Conservation (phyloP, 2,888 invertebrate species). For the Trichopoda pennipes region DNA sequence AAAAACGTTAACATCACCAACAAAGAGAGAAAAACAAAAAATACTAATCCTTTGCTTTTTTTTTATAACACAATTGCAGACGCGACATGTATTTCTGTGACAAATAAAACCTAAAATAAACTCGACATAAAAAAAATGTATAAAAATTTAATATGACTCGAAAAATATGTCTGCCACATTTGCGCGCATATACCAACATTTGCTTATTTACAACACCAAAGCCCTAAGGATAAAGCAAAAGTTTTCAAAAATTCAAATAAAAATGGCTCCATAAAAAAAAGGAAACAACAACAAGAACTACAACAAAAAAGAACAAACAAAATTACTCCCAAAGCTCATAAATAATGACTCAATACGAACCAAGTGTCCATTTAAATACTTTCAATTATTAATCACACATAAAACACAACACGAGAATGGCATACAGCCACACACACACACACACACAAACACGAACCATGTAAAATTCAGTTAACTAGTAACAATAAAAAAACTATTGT, state of each 20-base stretch:
- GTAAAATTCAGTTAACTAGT: background rate
- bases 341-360: constrained; percentile 66
- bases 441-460: background rate
- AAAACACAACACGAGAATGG: constrained; percentile 1
- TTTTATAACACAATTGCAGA: constrained; percentile 53
- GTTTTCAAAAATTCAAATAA: constrained; percentile 28
- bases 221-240: background rate
- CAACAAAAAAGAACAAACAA: constrained; percentile 15
- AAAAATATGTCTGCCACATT: constrained; percentile 47
- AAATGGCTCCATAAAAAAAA: constrained; percentile 10
- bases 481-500: constrained; percentile 36
- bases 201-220: background rate
- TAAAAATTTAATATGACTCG: constrained; percentile 34
- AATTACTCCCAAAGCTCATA: constrained; percentile 67
- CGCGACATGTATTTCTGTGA: constrained; percentile 57
- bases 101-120: constrained; percentile 56
- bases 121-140: constrained; percentile 46
- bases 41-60: constrained; percentile 51
- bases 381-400: constrained; percentile 68
- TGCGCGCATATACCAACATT: background rate
- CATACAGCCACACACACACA: background rate
- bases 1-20: constrained; percentile 22
- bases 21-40: constrained; percentile 27
- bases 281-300: background rate
- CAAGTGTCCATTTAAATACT: constrained; percentile 68